phyloP scores from a whole-genome alignment of 2,797 vertebrate species.

The Bovichtus diacanthus region DNA sequence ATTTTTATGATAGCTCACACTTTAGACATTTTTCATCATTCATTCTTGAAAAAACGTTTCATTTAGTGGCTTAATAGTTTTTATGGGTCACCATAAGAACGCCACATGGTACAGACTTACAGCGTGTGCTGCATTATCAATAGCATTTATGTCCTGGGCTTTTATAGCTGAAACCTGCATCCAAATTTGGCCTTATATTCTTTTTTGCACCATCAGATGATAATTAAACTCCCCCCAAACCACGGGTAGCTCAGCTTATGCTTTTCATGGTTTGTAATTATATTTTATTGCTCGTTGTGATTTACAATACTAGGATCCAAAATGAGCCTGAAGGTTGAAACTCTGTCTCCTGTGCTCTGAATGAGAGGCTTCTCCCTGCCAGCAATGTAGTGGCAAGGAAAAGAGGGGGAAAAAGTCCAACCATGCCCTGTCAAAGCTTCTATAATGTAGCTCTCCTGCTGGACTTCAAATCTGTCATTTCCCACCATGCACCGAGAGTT shows the following conservation, averaged over 20 bases:
- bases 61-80: slow-evolving; percentile 17
- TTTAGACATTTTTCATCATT: slow-evolving; percentile 4
- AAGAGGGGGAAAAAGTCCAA: slow-evolving; percentile 59
- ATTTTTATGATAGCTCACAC: slow-evolving; percentile 7
- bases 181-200: slow-evolving; percentile 65
- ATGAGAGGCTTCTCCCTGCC: slow-evolving; percentile 69
- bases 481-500: slow-evolving; percentile 83
- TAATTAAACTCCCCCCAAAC: slow-evolving; percentile 75
- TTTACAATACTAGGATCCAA: slow-evolving; percentile 74
- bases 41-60: slow-evolving; percentile 14
- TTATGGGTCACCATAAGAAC: no score
- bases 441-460: slow-evolving; percentile 79
- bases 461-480: slow-evolving; percentile 87
- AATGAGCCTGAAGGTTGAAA: slow-evolving; percentile 67
- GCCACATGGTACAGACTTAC: slow-evolving; percentile 22
- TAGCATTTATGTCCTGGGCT: slow-evolving; percentile 47
- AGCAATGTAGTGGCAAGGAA: slow-evolving; percentile 65
- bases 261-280: slow-evolving; percentile 80
- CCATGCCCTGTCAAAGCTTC: slow-evolving; percentile 78
- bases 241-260: slow-evolving; percentile 68
- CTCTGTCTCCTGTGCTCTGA: slow-evolving; percentile 63
- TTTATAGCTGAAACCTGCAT: slow-evolving; percentile 54
- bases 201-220: slow-evolving; percentile 71
- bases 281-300: slow-evolving; percentile 79
- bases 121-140: slow-evolving; percentile 33